Conservation (phyloP, 2,797 vertebrate species). For the Netta rufina region DNA sequence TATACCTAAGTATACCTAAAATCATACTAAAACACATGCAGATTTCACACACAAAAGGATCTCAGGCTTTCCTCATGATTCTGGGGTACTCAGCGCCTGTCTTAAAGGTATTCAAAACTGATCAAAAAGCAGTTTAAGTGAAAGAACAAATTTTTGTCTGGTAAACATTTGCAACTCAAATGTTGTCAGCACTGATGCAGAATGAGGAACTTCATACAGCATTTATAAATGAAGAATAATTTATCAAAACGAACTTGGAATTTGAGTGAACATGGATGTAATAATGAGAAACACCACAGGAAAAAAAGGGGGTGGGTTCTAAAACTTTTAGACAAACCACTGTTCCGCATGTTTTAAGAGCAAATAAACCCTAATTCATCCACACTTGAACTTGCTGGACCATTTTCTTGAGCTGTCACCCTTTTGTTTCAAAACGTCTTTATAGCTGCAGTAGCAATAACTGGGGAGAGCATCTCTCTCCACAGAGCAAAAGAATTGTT, state of each 20-base stretch:
- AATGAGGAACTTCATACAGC: background rate
- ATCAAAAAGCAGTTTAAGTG: background rate
- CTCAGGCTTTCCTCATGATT: background rate
- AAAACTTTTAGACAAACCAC: background rate
- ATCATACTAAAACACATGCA: accelerated
- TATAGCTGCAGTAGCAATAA: background rate
- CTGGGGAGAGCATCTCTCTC: background rate
- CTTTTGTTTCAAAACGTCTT: background rate
- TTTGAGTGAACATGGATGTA: background rate
- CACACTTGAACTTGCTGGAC: background rate
- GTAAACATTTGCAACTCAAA: background rate
- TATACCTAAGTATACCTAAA: background rate
- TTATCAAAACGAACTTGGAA: background rate
- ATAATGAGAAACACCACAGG: background rate
- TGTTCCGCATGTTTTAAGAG: background rate
- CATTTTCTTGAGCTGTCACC: background rate
- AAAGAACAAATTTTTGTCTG: background rate
- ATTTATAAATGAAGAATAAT: background rate
- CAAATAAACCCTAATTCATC: background rate
- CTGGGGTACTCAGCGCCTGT: background rate
- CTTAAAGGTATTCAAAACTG: background rate
- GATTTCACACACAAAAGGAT: background rate
- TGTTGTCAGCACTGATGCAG: background rate
- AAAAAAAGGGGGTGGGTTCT: background rate
- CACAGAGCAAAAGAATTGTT: background rate